Percentiles rank a stretch among this genome's conserved stretches.
phyloP scores from a whole-genome alignment of 2,888 invertebrate species.

The Elmis aenea region DNA sequence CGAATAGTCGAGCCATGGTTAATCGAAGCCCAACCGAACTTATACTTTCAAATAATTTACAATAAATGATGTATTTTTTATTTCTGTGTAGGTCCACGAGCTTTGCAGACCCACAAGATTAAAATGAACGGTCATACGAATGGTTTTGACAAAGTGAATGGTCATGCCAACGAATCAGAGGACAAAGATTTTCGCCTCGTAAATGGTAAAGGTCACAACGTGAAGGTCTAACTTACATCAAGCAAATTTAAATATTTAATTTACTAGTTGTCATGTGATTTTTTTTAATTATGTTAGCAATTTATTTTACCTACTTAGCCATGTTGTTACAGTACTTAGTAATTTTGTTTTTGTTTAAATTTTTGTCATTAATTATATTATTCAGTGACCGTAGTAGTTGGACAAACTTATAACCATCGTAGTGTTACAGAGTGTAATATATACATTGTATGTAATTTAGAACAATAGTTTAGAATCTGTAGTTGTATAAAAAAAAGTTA shows the following conservation, averaged over 20 bases:
- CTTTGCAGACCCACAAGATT: slow-evolving; percentile 11
- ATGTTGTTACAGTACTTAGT: slow-evolving; percentile 2
- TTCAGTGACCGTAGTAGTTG: slow-evolving; percentile 1
- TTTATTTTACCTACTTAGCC: neutral
- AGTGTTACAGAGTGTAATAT: too few species aligned
- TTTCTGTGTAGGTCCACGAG: slow-evolving; percentile 11
- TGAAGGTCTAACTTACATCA: slow-evolving; percentile 9
- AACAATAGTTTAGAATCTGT: too few species aligned
- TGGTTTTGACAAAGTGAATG: slow-evolving; percentile 11
- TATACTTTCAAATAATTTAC: too few species aligned
- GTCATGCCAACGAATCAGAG: slow-evolving; percentile 8
- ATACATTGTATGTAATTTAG: too few species aligned
- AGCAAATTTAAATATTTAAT: slow-evolving; percentile 8
- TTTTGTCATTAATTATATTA: slow-evolving; percentile 2
- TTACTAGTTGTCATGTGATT: slow-evolving; percentile 14
- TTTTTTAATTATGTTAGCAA: slow-evolving; percentile 6
- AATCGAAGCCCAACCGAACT: too few species aligned
- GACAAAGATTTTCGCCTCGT: slow-evolving; percentile 6
- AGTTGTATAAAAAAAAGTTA: too few species aligned
- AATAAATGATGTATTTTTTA: too few species aligned
- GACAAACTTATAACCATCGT: too few species aligned
- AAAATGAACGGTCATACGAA: slow-evolving; percentile 17
- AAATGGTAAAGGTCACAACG: slow-evolving; percentile 12
- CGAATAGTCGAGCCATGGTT: too few species aligned
- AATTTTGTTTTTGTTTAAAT: slow-evolving; percentile 3